These are phyloP conservation scores for Sthenelais limicola DNA, from an alignment of 2,888 invertebrate species.

Conservation along the genomic window DNA sequence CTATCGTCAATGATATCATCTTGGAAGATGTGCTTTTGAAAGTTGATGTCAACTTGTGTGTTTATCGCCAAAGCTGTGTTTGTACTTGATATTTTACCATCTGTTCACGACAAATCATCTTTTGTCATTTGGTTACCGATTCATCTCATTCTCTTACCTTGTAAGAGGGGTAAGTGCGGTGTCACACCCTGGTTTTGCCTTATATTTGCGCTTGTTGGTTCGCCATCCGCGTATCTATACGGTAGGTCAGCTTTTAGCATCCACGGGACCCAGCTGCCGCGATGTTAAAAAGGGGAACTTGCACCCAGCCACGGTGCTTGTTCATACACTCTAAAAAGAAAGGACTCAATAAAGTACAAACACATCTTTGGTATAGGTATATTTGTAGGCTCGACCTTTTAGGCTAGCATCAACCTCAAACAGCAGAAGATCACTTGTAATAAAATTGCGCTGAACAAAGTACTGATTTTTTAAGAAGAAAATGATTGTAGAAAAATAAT, in stretches of 20 bases:
- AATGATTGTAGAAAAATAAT: conserved; percentile 3
- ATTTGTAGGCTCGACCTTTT: conserved; percentile 1
- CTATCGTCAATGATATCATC: conserved; percentile 20
- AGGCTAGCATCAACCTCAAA: conserved; percentile 16
- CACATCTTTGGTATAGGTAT: conserved; percentile 32
- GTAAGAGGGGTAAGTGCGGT: no score
- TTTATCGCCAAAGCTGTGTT: conserved; percentile 33
- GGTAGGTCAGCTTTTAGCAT: conserved; percentile 14
- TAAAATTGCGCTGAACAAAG: no score
- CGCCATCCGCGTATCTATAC: no score
- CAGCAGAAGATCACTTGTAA: no score
- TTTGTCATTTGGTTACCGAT: no score
- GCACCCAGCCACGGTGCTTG: conserved; percentile 20
- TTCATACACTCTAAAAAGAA: conserved; percentile 7
- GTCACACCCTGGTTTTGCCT: no score
- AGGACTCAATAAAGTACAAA: conserved; percentile 23
- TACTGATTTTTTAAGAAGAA: conserved; percentile 1
- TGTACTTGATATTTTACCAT: conserved; percentile 2
- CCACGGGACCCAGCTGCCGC: conserved; percentile 38
- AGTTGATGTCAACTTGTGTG: conserved; percentile 37
- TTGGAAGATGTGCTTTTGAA: conserved; percentile 30
- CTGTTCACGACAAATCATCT: conserved; percentile 1
- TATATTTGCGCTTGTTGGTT: no score
- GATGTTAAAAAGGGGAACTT: conserved; percentile 7
- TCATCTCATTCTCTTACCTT: no score